phyloP scores from a whole-genome alignment of 2,113 vertebrate species.

The Salvelinus alpinus region DNA sequence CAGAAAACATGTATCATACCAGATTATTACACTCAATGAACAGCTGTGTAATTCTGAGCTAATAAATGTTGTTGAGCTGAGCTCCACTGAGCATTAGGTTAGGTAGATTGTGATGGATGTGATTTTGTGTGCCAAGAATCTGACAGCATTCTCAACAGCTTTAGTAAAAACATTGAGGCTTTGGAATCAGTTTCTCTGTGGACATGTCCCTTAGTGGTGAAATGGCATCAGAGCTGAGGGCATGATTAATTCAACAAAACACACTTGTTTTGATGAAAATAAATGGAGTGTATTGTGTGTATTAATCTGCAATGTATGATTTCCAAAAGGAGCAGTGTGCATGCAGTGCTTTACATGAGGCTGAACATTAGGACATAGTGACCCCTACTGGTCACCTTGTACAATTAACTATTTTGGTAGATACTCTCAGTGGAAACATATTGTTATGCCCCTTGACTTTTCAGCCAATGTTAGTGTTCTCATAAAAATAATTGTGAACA shows the following conservation, averaged over 20 bases:
- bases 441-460: background rate
- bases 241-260: slow-evolving; percentile 9
- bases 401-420: background rate
- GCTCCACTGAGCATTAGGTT: slow-evolving; percentile 32
- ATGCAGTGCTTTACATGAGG: background rate
- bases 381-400: slow-evolving; percentile 59
- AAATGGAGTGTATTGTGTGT: background rate
- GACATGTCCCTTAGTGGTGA: slow-evolving; percentile 51
- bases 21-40: slow-evolving; percentile 47
- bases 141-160: slow-evolving; percentile 45
- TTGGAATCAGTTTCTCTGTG: slow-evolving; percentile 62
- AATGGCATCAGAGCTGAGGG: slow-evolving; percentile 26
- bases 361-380: slow-evolving; percentile 33
- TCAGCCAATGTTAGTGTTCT: background rate
- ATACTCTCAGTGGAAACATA: background rate
- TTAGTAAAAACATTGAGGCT: slow-evolving; percentile 37
- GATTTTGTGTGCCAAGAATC: slow-evolving; percentile 52
- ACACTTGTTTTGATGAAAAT: background rate
- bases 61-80: slow-evolving; percentile 37
- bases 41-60: slow-evolving; percentile 32
- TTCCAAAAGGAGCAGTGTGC: background rate
- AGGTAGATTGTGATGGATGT: slow-evolving; percentile 51
- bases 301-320: background rate
- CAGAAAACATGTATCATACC: slow-evolving; percentile 11
- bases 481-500: background rate